Evolutionary conservation across 2,113 vertebrate genomes (phyloP), one percentile per base, ranked within the genome.

Genomic region (Lepus europaeus): DNA sequence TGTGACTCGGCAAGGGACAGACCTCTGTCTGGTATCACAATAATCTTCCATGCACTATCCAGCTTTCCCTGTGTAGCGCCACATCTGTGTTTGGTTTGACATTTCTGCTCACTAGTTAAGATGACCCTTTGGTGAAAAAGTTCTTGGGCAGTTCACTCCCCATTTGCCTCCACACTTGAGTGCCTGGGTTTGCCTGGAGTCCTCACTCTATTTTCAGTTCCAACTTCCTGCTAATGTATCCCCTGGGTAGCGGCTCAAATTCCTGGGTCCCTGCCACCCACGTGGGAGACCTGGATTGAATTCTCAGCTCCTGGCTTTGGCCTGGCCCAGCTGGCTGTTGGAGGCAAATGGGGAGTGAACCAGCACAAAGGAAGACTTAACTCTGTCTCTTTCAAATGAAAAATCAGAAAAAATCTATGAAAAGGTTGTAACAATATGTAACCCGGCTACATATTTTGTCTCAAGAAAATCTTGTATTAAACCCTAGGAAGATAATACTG

Each of bases 381-480:
- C 56, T 56, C 53, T 56, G 53, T 56, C 53, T 56, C 53, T 56
- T 56, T 56, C 56, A 56, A 56, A 56, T 56, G 56, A 14, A 56
- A 36, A 36, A 36, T 56, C 56, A 14, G 56, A 14, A 56, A 56
- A 79, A 70, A 86, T 33, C 49, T 83, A 45, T n/a, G 27, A 89
- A 33, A 94, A 49, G 13, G 19, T 17, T 86, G 0, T 36, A 87
- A 63, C 0, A 49, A 4, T 14, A 77, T 64, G 74, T 27, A 36
- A 79, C 17, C 59, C 56, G 23, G 6, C 5, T 80, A 49, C 0
- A 53, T 1, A 86, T 17, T 76, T 16, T 77, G 20, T 59, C 80
- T 79, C 33, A 56, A 86, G 59, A 78, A 90, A 93, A 93, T 20
- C 20, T 68, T 84, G 17, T 59, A 73, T 70, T 82, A 33, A 94